Conservation (phyloP, 2,113 vertebrate genomes). For the Collichthys lucidus region DNA sequence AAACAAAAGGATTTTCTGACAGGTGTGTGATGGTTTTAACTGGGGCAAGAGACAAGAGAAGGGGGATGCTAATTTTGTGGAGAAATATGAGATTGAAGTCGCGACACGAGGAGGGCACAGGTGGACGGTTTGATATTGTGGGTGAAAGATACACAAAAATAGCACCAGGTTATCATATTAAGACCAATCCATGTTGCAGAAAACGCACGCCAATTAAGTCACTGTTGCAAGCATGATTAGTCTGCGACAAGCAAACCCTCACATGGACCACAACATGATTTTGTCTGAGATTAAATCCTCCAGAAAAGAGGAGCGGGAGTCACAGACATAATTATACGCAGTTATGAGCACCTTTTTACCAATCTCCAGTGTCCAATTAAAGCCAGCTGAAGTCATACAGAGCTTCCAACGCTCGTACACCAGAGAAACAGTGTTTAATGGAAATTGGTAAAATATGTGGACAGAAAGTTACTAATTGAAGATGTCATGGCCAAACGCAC, state of each 20-base stretch:
- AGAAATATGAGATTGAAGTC: background rate
- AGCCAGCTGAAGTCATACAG: conserved; percentile 54
- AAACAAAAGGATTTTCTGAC: conserved; percentile 30
- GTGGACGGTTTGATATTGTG: conserved; percentile 2
- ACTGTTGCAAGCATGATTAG: conserved; percentile 73
- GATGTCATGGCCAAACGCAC: conserved; percentile 45
- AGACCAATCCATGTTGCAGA: conserved; percentile 59
- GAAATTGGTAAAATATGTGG: conserved; percentile 68
- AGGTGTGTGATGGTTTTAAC: conserved; percentile 31
- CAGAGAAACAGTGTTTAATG: conserved; percentile 60
- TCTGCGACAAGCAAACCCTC: conserved; percentile 75
- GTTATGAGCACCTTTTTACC: conserved; percentile 79
- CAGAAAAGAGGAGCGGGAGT: conserved; percentile 73
- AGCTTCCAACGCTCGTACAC: conserved; percentile 44
- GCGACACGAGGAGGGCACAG: background rate
- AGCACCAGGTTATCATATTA: conserved; percentile 53
- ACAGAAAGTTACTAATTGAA: conserved; percentile 68
- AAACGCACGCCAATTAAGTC: conserved; percentile 75
- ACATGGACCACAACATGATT: conserved; percentile 72
- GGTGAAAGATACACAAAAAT: conserved; percentile 32
- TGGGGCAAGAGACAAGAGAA: conserved; percentile 11
- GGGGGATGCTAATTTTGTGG: conserved; percentile 10
- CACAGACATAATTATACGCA: conserved; percentile 74
- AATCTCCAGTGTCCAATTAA: conserved; percentile 78
- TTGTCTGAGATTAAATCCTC: conserved; percentile 74